These are phyloP conservation scores for Lateolabrax maculatus DNA, from an alignment of 2,797 vertebrate genomes.

Conservation along the genomic window DNA sequence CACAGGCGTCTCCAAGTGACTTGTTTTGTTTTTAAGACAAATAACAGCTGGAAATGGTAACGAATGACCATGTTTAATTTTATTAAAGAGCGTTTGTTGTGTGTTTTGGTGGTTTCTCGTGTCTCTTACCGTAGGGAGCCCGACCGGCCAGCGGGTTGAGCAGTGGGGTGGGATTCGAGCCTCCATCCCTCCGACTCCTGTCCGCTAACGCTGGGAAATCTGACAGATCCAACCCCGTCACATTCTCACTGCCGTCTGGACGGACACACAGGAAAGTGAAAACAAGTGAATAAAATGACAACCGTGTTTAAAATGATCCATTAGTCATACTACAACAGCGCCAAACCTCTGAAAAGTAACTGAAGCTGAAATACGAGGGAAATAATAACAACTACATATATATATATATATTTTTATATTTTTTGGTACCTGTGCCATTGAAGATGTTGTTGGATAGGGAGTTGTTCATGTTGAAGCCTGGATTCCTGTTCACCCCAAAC, in stretches of 20 bases:
- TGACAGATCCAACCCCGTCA: constrained; percentile 97
- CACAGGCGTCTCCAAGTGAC: no score
- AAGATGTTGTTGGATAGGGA: constrained; percentile 99
- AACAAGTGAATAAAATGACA: background rate
- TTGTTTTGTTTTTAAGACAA: no score
- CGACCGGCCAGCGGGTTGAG: constrained; percentile 98
- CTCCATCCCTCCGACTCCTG: constrained; percentile 96
- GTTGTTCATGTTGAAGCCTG: constrained; percentile 98
- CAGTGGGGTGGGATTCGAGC: constrained; percentile 95
- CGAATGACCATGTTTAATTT: no score
- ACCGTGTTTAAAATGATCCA: background rate
- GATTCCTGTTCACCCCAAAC: constrained; percentile 98
- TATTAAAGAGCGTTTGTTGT: background rate
- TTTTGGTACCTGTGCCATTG: constrained; percentile 93
- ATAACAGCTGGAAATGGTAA: background rate
- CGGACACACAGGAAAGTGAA: background rate
- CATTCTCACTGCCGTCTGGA: constrained; percentile 98
- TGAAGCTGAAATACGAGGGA: background rate
- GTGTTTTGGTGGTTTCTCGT: background rate
- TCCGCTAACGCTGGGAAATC: constrained; percentile 98
- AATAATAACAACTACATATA: no score
- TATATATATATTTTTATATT: no score
- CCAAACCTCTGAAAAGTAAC: no score
- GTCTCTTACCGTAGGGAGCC: constrained; percentile 93
- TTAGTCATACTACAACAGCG: no score